phyloP scores from a whole-genome alignment of 1,140 invertebrate genomes.

The Leptopilina clavipes region DNA sequence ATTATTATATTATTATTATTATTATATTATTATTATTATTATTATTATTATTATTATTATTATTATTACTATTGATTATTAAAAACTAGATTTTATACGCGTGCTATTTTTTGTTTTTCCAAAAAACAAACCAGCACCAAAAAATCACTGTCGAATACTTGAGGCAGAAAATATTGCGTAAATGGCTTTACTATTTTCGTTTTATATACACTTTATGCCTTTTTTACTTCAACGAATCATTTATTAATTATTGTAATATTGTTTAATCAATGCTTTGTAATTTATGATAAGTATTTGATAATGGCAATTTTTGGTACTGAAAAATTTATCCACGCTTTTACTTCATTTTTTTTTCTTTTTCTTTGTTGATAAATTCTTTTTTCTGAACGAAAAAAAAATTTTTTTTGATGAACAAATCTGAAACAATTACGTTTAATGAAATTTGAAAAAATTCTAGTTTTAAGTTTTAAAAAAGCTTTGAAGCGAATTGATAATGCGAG shows the following conservation, averaged over 20 bases:
- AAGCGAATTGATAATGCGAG: not conserved
- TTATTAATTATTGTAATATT: conserved; percentile 15
- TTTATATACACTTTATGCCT: not conserved
- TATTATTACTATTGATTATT: not conserved
- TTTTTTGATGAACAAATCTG: not conserved
- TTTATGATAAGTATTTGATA: not conserved
- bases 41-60: too few species aligned
- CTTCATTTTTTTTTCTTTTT: not conserved
- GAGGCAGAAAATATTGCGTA: not conserved
- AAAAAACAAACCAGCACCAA: conserved; percentile 9
- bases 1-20: too few species aligned
- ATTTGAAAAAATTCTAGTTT: conserved; percentile 13
- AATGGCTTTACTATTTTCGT: conserved; percentile 18
- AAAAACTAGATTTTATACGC: conserved; percentile 8
- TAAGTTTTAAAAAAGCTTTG: not conserved
- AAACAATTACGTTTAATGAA: not conserved
- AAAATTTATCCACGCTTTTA: not conserved
- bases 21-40: too few species aligned
- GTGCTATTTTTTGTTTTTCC: conserved; percentile 10
- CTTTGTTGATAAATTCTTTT: not conserved
- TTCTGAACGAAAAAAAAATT: not conserved
- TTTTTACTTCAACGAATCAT: conserved; percentile 32
- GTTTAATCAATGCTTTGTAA: not conserved
- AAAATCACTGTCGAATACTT: conserved; percentile 25
- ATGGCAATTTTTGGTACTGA: not conserved